phyloP scores from a whole-genome alignment of 2,113 vertebrate species.

The Speoplatyrhinus poulsoni region DNA sequence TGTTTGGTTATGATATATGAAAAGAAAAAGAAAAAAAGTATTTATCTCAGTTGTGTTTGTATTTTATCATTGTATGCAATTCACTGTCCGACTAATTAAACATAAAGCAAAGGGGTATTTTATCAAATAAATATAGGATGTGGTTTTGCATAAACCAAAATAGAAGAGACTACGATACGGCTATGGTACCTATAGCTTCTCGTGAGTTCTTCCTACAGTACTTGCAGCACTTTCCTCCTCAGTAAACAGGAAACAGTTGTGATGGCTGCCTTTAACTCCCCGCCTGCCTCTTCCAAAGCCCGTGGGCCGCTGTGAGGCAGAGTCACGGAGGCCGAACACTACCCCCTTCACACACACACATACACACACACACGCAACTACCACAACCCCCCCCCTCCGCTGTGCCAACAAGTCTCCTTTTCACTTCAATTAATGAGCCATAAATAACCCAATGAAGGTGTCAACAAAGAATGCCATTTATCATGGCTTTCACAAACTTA shows the following conservation, averaged over 20 bases:
- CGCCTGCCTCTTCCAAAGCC: constrained; percentile 47
- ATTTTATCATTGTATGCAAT: constrained; percentile 33
- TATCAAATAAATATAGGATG: constrained; percentile 38
- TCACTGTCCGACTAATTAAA: constrained; percentile 31
- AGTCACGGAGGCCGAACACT: constrained; percentile 60
- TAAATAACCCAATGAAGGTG: constrained; percentile 99
- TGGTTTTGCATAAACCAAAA: constrained; percentile 29
- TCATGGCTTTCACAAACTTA: constrained; percentile 87
- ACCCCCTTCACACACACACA: constrained; percentile 55
- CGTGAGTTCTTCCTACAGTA: constrained; percentile 48
- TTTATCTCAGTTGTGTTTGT: constrained; percentile 7
- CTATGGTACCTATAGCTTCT: constrained; percentile 50
- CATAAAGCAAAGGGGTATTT: constrained; percentile 47
- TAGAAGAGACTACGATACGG: constrained; percentile 27
- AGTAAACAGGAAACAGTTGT: constrained; percentile 63
- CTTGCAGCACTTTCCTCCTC: constrained; percentile 38
- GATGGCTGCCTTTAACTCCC: constrained; percentile 33
- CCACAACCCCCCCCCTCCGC: constrained; percentile 80
- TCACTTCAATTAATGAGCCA: constrained; percentile 99
- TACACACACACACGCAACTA: no score
- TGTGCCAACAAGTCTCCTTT: constrained; percentile 90
- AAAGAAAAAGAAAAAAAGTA: no score
- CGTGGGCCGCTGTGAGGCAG: constrained; percentile 70
- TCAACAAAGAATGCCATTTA: constrained; percentile 96
- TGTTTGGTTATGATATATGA: constrained; percentile 30